A percentile compares a stretch with the other conserved stretches of the same genome.
Evolutionary conservation across 2,888 invertebrate genomes (phyloP).

Genomic region (Dryocosmus kuriphilus): DNA sequence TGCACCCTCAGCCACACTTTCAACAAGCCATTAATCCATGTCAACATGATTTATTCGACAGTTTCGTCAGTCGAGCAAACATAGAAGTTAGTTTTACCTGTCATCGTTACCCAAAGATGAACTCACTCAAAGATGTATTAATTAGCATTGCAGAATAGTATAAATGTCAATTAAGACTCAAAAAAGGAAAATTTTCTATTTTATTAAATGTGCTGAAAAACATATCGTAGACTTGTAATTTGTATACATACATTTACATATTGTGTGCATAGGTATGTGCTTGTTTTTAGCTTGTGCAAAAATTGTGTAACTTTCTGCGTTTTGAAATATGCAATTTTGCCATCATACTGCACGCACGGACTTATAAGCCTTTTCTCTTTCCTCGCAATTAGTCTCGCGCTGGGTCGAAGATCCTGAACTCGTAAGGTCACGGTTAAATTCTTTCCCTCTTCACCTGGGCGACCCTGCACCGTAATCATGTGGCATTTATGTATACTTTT

Average conservation of each 20-base stretch:
- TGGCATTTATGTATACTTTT: conserved; percentile 7
- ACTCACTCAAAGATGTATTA: conserved; percentile 25
- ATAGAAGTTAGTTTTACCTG: background rate
- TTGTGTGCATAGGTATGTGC: too few relatives aligned
- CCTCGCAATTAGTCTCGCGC: conserved; percentile 54
- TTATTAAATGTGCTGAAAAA: too few relatives aligned
- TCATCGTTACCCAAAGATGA: conserved; percentile 7
- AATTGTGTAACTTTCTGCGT: too few relatives aligned
- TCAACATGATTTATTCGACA: conserved; percentile 29
- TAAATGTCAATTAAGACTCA: too few relatives aligned
- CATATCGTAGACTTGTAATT: too few relatives aligned
- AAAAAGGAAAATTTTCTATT: too few relatives aligned
- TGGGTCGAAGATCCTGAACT: conserved; percentile 55
- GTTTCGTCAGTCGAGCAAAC: conserved; percentile 25
- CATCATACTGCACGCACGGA: conserved; percentile 1
- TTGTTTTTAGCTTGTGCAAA: too few relatives aligned
- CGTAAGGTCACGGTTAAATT: conserved; percentile 51
- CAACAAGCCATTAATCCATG: conserved; percentile 21
- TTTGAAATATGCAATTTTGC: background rate
- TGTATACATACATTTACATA: too few relatives aligned
- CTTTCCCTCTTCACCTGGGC: conserved; percentile 47
- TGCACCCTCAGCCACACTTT: conserved; percentile 14
- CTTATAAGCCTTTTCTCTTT: conserved; percentile 48
- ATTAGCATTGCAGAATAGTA: conserved; percentile 12
- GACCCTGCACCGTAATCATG: background rate